Evolutionary conservation across 2,113 vertebrate genomes (phyloP).

Genomic region (Thalassarche chlororhynchos): DNA sequence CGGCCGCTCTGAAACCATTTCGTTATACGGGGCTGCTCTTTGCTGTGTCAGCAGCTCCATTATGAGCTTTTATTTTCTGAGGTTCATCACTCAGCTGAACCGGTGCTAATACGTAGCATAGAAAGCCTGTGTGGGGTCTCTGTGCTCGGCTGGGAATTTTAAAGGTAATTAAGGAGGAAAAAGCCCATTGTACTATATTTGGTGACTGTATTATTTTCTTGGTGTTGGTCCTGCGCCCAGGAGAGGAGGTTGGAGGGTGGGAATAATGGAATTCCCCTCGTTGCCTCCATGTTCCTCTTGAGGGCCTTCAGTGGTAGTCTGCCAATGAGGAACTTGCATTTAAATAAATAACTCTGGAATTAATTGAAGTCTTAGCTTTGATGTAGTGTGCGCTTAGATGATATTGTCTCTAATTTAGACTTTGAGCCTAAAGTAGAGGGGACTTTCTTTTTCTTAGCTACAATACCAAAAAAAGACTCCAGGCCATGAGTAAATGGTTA

Average conservation of each 20-base stretch:
- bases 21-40: not conserved
- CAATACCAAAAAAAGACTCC: not conserved
- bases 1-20: not conserved
- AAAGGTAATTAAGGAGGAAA: not conserved
- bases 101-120: not conserved
- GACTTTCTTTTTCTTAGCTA: not conserved
- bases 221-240: not conserved
- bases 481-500: not conserved
- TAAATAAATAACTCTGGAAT: not conserved
- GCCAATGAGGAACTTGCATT: not conserved
- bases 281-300: not conserved
- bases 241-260: not conserved
- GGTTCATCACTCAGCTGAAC: conserved; percentile 6
- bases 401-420: not conserved
- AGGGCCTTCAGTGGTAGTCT: not conserved
- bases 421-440: not conserved
- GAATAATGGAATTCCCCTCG: not conserved
- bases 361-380: not conserved
- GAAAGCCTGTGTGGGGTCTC: not conserved
- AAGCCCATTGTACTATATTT: conserved; percentile 2
- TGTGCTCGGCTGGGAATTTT: not conserved
- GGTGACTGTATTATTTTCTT: not conserved
- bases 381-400: not conserved
- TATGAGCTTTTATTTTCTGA: not conserved
- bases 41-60: conserved; percentile 18